Percentiles rank a stretch among this genome's conserved stretches.
Evolutionary conservation across 2,888 invertebrate species (phyloP).

Genomic region (Peribatodes rhomboidaria): DNA sequence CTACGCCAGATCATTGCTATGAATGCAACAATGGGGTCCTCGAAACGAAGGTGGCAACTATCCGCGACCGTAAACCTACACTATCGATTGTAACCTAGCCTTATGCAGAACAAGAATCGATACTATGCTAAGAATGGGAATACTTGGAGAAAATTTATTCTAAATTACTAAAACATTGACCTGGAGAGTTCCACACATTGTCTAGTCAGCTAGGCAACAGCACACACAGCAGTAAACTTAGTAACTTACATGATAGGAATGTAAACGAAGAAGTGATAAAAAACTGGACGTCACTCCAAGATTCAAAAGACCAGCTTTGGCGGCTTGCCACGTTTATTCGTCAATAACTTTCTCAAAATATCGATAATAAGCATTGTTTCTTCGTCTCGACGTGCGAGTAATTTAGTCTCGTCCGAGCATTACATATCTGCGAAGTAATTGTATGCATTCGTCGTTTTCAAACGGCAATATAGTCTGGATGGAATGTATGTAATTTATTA

Average conservation of each 20-base stretch:
- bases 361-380: conserved; percentile 65
- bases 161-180: conserved; percentile 54
- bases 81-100: conserved; percentile 64
- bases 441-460: conserved; percentile 71
- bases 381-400: conserved; percentile 47
- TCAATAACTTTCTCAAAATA: conserved; percentile 64
- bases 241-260: conserved; percentile 21
- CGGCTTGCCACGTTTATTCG: conserved; percentile 59
- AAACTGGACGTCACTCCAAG: conserved; percentile 32
- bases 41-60: conserved; percentile 82
- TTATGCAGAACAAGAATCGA: conserved; percentile 46
- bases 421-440: conserved; percentile 70
- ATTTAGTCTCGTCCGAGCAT: conserved; percentile 54
- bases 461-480: conserved; percentile 67
- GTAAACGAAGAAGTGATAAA: conserved; percentile 27
- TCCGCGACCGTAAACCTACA: conserved; percentile 73
- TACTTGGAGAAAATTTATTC: conserved; percentile 51
- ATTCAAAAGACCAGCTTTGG: conserved; percentile 20
- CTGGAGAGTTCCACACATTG: conserved; percentile 30
- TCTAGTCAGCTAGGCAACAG: conserved; percentile 16
- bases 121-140: conserved; percentile 46
- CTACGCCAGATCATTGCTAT: conserved; percentile 80
- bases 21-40: conserved; percentile 84
- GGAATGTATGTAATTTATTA: conserved; percentile 75
- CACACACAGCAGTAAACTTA: conserved; percentile 29